Percentiles rank a stretch among this genome's conserved stretches.
Evolutionary conservation across 2,888 invertebrate species (phyloP).

Genomic region (Oxystoma pomonae): DNA sequence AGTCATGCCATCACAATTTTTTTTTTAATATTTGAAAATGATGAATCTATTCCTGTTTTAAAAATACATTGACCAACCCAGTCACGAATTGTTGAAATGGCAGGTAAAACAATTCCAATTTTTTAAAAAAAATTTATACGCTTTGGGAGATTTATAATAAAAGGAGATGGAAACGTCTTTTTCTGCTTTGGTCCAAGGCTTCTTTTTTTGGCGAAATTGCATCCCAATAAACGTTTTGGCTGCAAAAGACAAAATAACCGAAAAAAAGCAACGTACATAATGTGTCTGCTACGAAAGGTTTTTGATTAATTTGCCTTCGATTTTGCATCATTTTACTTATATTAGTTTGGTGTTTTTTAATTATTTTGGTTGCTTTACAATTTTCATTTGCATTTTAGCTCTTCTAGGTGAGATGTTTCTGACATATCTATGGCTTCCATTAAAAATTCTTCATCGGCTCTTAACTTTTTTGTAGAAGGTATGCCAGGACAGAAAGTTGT

Average conservation of each 20-base stretch:
- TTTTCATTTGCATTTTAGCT: not conserved
- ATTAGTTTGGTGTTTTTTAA: not conserved
- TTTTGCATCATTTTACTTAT: not conserved
- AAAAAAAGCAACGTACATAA: not conserved
- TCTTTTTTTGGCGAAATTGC: not conserved
- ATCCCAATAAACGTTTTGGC: not conserved
- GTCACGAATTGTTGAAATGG: not conserved
- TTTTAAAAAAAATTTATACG: not conserved
- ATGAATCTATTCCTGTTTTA: slow-evolving; percentile 3
- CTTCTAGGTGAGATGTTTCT: not conserved
- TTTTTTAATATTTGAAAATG: not conserved
- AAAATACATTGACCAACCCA: not conserved
- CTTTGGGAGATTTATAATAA: slow-evolving; percentile 5
- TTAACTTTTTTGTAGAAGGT: not conserved
- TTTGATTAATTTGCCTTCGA: not conserved
- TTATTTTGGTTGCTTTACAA: not conserved
- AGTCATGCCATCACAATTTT: no score
- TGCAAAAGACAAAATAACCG: not conserved
- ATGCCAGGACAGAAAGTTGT: not conserved
- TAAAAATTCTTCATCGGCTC: not conserved
- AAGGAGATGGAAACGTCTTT: slow-evolving; percentile 1
- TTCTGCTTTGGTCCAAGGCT: not conserved
- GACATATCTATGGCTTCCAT: not conserved
- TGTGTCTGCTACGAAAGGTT: not conserved
- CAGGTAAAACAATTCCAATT: not conserved